Evolutionary conservation across 2,113 vertebrate species (phyloP).

Genomic region (Apeltes quadracus): DNA sequence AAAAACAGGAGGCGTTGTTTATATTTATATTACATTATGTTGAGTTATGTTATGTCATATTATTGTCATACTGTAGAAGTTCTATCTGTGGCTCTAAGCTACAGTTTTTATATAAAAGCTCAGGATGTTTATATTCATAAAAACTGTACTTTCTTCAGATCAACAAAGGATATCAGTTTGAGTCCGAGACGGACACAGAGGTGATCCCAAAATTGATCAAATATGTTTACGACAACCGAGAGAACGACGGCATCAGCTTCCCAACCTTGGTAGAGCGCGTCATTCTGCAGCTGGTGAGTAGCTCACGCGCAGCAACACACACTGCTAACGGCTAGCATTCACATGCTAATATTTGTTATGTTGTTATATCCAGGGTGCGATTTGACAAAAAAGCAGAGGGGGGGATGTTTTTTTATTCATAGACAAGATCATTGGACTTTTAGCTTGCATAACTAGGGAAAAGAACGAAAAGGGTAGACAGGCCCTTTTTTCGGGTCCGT

Average conservation of each 20-base stretch:
- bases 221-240: conserved; percentile 95
- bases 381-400: no score
- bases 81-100: not conserved
- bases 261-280: conserved; percentile 92
- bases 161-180: conserved; percentile 94
- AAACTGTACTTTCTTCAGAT: conserved; percentile 77
- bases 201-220: conserved; percentile 96
- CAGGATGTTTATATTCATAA: conserved; percentile 2
- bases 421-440: no score
- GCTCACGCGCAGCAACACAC: not conserved
- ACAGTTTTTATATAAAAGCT: not conserved
- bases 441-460: no score
- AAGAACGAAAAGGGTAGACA: no score
- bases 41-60: not conserved
- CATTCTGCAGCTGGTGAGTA: conserved; percentile 93
- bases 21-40: not conserved
- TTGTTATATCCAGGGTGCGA: not conserved
- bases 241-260: conserved; percentile 86
- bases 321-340: not conserved
- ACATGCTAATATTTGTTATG: not conserved
- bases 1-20: not conserved
- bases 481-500: no score
- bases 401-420: no score
- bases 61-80: not conserved
- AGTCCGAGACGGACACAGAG: conserved; percentile 97